Percentiles rank a stretch among this genome's conserved stretches.
Conservation (phyloP, 2,888 invertebrate species). For the Watsonalla binaria region DNA sequence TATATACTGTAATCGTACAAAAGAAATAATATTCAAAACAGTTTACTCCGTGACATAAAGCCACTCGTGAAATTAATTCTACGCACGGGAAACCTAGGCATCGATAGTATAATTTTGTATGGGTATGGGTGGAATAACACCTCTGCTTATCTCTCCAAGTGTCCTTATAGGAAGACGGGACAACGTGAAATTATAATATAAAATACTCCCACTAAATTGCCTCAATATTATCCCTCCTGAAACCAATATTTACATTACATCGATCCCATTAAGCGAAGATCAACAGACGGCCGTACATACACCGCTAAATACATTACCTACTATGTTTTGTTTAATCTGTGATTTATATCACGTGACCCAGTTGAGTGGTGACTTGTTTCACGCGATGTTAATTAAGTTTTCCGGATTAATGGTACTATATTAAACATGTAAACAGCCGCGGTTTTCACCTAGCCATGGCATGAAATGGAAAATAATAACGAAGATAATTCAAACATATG, state of each 20-base stretch:
- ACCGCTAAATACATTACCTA: not conserved
- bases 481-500: too few relatives aligned
- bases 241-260: not conserved
- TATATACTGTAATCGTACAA: too few relatives aligned
- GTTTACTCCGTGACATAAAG: too few relatives aligned
- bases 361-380: not conserved
- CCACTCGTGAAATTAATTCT: too few relatives aligned
- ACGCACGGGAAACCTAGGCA: too few relatives aligned
- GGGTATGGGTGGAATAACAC: too few relatives aligned
- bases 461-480: too few relatives aligned
- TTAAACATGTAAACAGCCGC: not conserved
- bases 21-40: too few relatives aligned
- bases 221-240: not conserved
- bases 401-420: not conserved
- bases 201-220: not conserved
- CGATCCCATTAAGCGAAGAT: not conserved
- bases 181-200: too few relatives aligned
- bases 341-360: not conserved
- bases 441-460: not conserved
- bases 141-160: too few relatives aligned
- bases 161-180: too few relatives aligned
- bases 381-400: not conserved
- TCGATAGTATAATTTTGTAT: too few relatives aligned
- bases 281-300: not conserved
- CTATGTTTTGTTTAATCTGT: not conserved